phyloP scores from a whole-genome alignment of 2,113 vertebrate species.

The Dicaeum eximium region DNA sequence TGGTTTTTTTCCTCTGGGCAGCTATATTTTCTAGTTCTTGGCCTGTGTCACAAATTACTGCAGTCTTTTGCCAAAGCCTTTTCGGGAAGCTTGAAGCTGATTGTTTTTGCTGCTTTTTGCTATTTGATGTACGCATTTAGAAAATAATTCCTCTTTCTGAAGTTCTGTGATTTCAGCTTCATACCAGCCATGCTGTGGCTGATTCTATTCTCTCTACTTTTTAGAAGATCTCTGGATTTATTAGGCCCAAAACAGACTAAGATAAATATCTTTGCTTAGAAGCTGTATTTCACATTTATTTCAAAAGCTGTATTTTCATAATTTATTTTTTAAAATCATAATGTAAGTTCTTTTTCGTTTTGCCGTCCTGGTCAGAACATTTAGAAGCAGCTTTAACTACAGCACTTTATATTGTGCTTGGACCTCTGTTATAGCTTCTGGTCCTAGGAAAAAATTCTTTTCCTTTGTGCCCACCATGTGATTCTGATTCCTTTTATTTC shows the following conservation, averaged over 20 bases:
- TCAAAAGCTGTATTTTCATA: not conserved
- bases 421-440: not conserved
- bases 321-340: not conserved
- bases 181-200: not conserved
- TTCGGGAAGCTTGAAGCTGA: not conserved
- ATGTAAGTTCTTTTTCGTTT: not conserved
- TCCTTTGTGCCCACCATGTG: not conserved
- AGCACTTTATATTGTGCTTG: not conserved
- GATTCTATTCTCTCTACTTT: not conserved
- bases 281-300: not conserved
- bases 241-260: not conserved
- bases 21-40: constrained; percentile 51
- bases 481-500: not conserved
- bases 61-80: constrained; percentile 1
- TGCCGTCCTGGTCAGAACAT: not conserved
- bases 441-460: not conserved
- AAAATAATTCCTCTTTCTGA: constrained; percentile 23
- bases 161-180: constrained; percentile 14
- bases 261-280: not conserved
- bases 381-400: not conserved
- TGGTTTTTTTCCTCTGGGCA: not conserved
- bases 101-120: not conserved
- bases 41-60: constrained; percentile 26
- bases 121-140: not conserved
- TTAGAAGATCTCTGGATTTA: not conserved